A percentile compares a stretch with the other conserved stretches of the same genome.
Conservation (phyloP, 2,113 vertebrate genomes). For the Planiliza haematocheilus region DNA sequence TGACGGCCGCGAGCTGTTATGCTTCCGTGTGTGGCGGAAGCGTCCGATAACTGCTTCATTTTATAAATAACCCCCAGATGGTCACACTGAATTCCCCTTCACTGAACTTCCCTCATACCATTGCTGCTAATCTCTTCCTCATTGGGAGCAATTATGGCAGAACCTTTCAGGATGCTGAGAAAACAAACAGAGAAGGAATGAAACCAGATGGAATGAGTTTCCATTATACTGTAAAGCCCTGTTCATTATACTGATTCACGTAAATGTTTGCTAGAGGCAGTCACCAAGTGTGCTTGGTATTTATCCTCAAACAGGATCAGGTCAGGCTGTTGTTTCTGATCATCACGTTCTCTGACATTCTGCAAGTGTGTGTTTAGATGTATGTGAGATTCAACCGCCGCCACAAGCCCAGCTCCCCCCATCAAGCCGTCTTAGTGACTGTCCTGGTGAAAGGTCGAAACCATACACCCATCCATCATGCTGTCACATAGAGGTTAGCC, state of each 20-base stretch:
- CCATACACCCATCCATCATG: slow-evolving; percentile 73
- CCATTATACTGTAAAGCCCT: slow-evolving; percentile 12
- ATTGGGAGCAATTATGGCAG: slow-evolving; percentile 62
- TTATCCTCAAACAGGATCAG: not conserved
- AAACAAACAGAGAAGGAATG: slow-evolving; percentile 65
- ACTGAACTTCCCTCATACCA: slow-evolving; percentile 56
- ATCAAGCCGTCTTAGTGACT: slow-evolving; percentile 5
- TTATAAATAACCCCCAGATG: slow-evolving; percentile 63
- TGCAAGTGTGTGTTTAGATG: not conserved
- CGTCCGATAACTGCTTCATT: slow-evolving; percentile 38
- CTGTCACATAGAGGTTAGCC: slow-evolving; percentile 66
- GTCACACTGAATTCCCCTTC: slow-evolving; percentile 44
- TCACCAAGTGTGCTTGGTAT: not conserved
- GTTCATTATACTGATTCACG: slow-evolving; percentile 3
- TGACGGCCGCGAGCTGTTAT: slow-evolving; percentile 20
- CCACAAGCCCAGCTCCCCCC: not conserved
- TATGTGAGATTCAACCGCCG: slow-evolving; percentile 21
- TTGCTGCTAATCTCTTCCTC: slow-evolving; percentile 68
- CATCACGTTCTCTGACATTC: slow-evolving; percentile 1
- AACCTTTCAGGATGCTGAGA: slow-evolving; percentile 67
- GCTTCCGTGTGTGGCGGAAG: slow-evolving; percentile 42
- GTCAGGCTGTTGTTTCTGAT: slow-evolving; percentile 4
- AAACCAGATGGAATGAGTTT: slow-evolving; percentile 62
- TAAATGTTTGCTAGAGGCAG: slow-evolving; percentile 3
- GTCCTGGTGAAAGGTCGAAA: slow-evolving; percentile 62